phyloP scores from a whole-genome alignment of 2,797 vertebrate species.

The Fistularia tabacaria region DNA sequence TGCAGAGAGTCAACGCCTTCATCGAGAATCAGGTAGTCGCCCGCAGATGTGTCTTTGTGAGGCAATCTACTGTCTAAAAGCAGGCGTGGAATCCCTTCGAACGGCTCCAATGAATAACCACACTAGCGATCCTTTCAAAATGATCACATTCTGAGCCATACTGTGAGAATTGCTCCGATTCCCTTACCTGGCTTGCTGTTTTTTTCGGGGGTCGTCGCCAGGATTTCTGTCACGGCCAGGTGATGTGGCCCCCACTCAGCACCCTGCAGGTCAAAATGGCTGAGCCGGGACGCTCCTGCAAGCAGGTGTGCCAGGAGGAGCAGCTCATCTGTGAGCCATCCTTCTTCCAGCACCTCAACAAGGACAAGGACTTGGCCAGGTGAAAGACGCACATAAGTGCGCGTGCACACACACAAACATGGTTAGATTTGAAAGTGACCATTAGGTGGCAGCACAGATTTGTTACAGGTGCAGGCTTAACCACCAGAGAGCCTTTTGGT shows the following conservation, averaged over 20 bases:
- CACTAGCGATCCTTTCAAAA: too few species aligned
- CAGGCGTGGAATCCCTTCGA: too few species aligned
- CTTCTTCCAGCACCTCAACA: conserved; percentile 98
- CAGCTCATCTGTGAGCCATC: conserved; percentile 97
- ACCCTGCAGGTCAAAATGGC: conserved; percentile 89
- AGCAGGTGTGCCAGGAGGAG: conserved; percentile 95
- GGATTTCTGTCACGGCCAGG: conserved; percentile 98
- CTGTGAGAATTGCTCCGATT: too few species aligned
- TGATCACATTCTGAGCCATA: too few species aligned
- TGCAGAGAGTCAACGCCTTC: conserved; percentile 94
- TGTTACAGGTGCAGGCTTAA: too few species aligned
- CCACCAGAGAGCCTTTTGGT: too few species aligned
- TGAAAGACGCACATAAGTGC: conserved; percentile 46
- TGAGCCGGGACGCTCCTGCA: conserved; percentile 87
- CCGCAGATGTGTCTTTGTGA: too few species aligned
- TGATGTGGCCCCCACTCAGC: conserved; percentile 96
- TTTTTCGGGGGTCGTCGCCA: conserved; percentile 45
- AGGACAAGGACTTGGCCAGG: conserved; percentile 92
- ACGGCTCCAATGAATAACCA: too few species aligned
- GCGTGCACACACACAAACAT: neutral
- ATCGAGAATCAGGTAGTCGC: conserved; percentile 89
- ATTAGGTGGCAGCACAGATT: too few species aligned
- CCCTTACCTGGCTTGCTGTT: neutral
- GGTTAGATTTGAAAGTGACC: too few species aligned
- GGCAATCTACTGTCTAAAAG: neutral